A percentile compares a stretch with the other conserved stretches of the same genome.
Conservation (phyloP, 2,113 vertebrate genomes). For the Cephalopholis sonnerati region DNA sequence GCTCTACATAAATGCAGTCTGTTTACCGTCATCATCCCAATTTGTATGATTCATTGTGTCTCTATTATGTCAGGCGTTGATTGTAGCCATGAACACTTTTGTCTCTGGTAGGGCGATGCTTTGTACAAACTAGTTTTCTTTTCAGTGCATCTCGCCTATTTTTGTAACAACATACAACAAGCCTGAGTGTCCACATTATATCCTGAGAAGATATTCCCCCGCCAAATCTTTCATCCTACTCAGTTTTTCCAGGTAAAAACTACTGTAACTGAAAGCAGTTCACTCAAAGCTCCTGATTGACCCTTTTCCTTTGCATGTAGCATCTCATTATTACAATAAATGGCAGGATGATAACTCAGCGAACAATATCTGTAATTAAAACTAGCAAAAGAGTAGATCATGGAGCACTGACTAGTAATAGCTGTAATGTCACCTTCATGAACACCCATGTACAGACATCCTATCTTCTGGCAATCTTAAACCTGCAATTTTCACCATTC, state of each 20-base stretch:
- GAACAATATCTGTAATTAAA: neutral
- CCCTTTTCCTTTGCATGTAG: neutral
- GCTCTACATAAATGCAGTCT: no score
- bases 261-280: neutral
- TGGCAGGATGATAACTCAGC: neutral
- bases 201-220: neutral
- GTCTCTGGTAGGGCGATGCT: no score
- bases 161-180: no score
- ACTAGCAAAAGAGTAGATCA: neutral
- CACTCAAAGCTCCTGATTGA: neutral
- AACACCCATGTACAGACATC: neutral
- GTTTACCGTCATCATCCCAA: no score
- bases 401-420: no score
- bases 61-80: no score
- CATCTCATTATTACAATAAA: neutral
- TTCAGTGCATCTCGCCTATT: no score
- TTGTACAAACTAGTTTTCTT: no score
- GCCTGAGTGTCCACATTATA: no score
- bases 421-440: neutral
- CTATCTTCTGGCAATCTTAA: slow-evolving; percentile 20
- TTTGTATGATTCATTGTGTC: no score
- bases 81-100: no score
- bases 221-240: neutral
- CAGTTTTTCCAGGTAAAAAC: neutral
- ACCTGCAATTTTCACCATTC: slow-evolving; percentile 9